Conservation (phyloP, 2,888 invertebrate genomes). For the Eristalis intricaria region DNA sequence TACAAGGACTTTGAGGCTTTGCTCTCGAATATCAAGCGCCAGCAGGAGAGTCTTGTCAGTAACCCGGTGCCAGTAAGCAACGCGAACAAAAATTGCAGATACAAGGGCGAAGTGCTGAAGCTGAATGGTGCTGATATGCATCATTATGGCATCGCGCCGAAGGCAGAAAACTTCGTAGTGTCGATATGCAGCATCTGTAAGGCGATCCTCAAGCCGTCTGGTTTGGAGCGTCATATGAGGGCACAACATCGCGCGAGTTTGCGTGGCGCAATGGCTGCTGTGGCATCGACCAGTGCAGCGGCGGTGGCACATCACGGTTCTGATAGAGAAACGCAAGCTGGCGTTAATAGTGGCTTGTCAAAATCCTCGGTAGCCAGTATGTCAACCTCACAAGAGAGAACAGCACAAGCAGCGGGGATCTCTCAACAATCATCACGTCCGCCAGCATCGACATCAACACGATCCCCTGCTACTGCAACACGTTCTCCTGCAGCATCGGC, state of each 20-base stretch:
- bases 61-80: constrained; percentile 25
- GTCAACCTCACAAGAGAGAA: constrained; percentile 12
- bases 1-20: constrained; percentile 78
- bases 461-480: background rate
- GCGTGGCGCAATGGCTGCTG: constrained; percentile 66
- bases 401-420: background rate
- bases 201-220: constrained; percentile 89
- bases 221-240: constrained; percentile 88
- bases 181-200: constrained; percentile 91
- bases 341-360: background rate
- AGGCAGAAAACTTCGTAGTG: constrained; percentile 88
- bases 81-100: constrained; percentile 46
- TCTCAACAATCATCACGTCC: constrained; percentile 24
- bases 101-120: constrained; percentile 82
- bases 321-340: constrained; percentile 24
- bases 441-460: constrained; percentile 11
- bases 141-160: constrained; percentile 90
- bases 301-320: background rate
- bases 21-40: constrained; percentile 62
- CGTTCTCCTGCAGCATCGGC: constrained; percentile 20
- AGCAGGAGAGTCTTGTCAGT: constrained; percentile 37
- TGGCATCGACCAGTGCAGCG: constrained; percentile 1
- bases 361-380: constrained; percentile 19
- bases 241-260: constrained; percentile 82
- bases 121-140: constrained; percentile 85